Evolutionary conservation across 2,797 vertebrate genomes (phyloP), one percentile per base, ranked within the genome.

Genomic region (Paguma larvata): DNA sequence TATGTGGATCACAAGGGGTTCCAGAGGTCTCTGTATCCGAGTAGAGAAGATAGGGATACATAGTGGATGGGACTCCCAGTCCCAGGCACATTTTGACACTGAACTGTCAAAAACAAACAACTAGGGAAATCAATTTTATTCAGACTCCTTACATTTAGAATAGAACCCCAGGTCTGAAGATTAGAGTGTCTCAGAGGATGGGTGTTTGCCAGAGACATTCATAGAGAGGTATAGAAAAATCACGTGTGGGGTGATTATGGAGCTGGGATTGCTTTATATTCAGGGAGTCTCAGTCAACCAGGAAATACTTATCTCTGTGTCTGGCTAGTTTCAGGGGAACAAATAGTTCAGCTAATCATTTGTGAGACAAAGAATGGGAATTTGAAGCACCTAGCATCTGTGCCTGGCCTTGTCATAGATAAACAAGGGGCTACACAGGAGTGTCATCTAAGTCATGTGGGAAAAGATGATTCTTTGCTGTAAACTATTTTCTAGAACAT

Each of bases 271-370:
- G 19, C 32, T 88, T 91, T 89, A 4, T 85, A 91, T 53, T 73
- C 18, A 59, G 18, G 11, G 10, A 8, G 21, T 75, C 14, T 79
- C 18, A 86, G n/a, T 48, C 38, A 82, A 65, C 11, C 18, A 86
- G 44, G 25, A 59, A 75, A 95, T 80, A 25, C 78, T 83, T 82
- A 21, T 53, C 8, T 80, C 11, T 92, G 1, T 82, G 12, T 93
- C 21, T 82, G 73, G 14, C 11, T 80, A 56, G 13, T 63, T 48
- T 83, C 16, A 32, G 7, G 3, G 21, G 32, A 6, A 41, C 12
- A 62, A 18, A 46, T 67, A n/a, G 4, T 79, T 62, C 13, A 62
- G 21, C 3, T 48, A 56, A 75, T 56, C 8, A 63, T 41, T 32
- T 92, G 18, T 86, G 75, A 86, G 34, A 34, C 5, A 78, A 38